phyloP scores from a whole-genome alignment of 2,113 vertebrate genomes.

The Thunnus thynnus region DNA sequence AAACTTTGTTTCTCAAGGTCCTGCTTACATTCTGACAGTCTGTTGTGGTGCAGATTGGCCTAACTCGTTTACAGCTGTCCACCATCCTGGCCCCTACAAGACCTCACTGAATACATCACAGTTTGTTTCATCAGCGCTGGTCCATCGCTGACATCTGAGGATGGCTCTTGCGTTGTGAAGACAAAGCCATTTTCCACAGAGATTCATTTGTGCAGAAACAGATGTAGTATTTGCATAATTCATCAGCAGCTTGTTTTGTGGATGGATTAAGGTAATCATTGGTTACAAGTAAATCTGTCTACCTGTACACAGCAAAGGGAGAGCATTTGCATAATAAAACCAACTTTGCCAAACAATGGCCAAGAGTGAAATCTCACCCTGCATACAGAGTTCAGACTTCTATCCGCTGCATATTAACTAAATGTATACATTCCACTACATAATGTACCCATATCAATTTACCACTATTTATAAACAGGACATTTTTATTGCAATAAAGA shows the following conservation, averaged over 20 bases:
- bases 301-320: conserved; percentile 27
- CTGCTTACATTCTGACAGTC: neutral
- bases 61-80: neutral
- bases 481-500: neutral
- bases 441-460: neutral
- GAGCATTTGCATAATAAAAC: conserved; percentile 50
- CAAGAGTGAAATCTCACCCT: neutral
- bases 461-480: neutral
- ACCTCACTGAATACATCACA: conserved; percentile 16
- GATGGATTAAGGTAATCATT: conserved; percentile 68
- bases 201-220: conserved; percentile 70
- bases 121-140: conserved; percentile 23
- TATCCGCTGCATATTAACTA: conserved; percentile 11
- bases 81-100: neutral
- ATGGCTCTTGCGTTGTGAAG: conserved; percentile 28
- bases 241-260: conserved; percentile 67
- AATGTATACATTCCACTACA: neutral
- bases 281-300: conserved; percentile 64
- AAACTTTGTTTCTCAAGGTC: neutral
- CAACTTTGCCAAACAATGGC: conserved; percentile 33
- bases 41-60: neutral
- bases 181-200: conserved; percentile 61
- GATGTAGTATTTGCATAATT: conserved; percentile 81
- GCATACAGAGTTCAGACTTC: conserved; percentile 1
- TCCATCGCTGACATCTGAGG: conserved; percentile 36